These are phyloP conservation scores for Pinna nobilis DNA, from an alignment of 1,140 invertebrate genomes.

Conservation along the genomic window DNA sequence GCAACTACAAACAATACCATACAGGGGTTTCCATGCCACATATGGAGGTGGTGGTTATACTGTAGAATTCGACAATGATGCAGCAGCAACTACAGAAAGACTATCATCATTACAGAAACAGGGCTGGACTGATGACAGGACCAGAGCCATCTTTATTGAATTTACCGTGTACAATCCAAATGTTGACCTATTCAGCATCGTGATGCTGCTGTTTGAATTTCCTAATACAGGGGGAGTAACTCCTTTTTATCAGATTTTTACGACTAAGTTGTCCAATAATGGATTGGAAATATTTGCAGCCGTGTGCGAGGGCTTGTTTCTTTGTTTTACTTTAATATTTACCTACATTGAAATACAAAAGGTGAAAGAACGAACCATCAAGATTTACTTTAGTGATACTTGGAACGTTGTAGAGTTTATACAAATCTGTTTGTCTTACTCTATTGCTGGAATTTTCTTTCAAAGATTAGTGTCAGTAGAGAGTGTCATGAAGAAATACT, in stretches of 20 bases:
- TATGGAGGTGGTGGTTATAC: slow-evolving; percentile 56
- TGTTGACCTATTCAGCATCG: slow-evolving; percentile 67
- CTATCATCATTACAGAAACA: slow-evolving; percentile 33
- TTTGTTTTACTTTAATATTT: slow-evolving; percentile 32
- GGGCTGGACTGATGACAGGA: slow-evolving; percentile 63
- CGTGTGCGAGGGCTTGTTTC: slow-evolving; percentile 40
- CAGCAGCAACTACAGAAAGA: neutral
- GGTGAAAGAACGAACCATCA: neutral
- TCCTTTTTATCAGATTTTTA: slow-evolving; percentile 49
- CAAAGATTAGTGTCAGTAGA: slow-evolving; percentile 44
- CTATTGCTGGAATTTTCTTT: slow-evolving; percentile 49
- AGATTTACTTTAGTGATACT: slow-evolving; percentile 35
- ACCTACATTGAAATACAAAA: slow-evolving; percentile 41
- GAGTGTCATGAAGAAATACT: slow-evolving; percentile 41
- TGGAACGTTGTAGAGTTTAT: slow-evolving; percentile 53
- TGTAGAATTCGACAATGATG: slow-evolving; percentile 17
- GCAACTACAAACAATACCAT: slow-evolving; percentile 47
- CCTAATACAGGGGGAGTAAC: slow-evolving; percentile 60
- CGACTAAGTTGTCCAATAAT: slow-evolving; percentile 45
- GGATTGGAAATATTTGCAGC: slow-evolving; percentile 33
- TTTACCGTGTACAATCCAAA: slow-evolving; percentile 68
- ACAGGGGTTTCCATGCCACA: slow-evolving; percentile 35
- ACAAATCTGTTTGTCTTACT: slow-evolving; percentile 44
- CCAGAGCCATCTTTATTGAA: slow-evolving; percentile 64
- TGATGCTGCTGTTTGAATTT: slow-evolving; percentile 62